phyloP scores from a whole-genome alignment of 2,797 vertebrate species.

The Onychomys leucogaster region DNA sequence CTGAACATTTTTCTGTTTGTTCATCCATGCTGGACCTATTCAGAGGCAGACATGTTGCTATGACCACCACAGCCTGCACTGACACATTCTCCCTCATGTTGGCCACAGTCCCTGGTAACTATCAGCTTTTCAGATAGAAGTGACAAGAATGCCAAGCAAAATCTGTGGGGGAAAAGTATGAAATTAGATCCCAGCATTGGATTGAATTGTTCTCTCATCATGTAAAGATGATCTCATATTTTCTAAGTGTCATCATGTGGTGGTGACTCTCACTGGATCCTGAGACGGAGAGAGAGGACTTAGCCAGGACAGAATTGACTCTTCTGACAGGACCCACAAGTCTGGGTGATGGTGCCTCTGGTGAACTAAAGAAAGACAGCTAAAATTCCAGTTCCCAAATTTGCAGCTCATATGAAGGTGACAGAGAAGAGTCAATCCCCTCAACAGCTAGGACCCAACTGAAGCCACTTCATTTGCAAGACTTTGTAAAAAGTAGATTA shows the following conservation, averaged over 20 bases:
- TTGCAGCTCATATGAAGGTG: neutral
- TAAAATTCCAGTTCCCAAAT: constrained; percentile 7
- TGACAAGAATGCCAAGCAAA: constrained; percentile 62
- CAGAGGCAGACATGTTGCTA: constrained; percentile 81
- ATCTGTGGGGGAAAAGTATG: constrained; percentile 76
- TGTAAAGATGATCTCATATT: constrained; percentile 78
- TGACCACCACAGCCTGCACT: constrained; percentile 59
- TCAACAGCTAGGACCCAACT: neutral
- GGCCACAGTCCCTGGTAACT: constrained; percentile 65
- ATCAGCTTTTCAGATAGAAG: constrained; percentile 69
- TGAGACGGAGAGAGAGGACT: constrained; percentile 58
- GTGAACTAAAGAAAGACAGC: constrained; percentile 16
- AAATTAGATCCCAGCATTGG: constrained; percentile 68
- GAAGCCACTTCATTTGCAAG: constrained; percentile 23
- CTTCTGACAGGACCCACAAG: constrained; percentile 41
- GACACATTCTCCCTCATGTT: constrained; percentile 40
- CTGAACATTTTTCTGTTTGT: constrained; percentile 83
- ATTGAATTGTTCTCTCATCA: constrained; percentile 67
- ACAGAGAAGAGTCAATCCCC: neutral
- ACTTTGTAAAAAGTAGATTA: constrained; percentile 58
- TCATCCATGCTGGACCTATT: constrained; percentile 71
- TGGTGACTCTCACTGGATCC: constrained; percentile 71
- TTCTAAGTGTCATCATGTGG: constrained; percentile 47
- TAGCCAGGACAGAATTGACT: constrained; percentile 43
- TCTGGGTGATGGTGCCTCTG: neutral